These are phyloP conservation scores for Zosterops japonicus DNA, from an alignment of 2,113 vertebrate genomes.

Conservation along the genomic window DNA sequence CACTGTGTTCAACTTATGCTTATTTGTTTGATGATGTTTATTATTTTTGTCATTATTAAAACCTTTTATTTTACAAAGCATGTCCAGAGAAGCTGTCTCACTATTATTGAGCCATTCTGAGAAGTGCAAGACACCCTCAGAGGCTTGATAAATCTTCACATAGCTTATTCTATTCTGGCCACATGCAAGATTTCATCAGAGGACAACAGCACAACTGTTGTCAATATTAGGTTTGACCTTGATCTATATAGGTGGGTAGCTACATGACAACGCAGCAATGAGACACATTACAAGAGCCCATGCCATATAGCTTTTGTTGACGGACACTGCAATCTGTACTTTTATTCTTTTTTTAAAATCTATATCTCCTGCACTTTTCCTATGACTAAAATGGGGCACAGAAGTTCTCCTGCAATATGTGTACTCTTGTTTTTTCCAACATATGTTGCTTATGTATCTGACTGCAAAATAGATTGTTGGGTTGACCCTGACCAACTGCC, in stretches of 20 bases:
- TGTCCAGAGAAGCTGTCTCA: no score
- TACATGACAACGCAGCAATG: not conserved
- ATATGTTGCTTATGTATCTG: not conserved
- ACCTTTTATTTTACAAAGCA: no score
- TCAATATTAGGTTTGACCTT: not conserved
- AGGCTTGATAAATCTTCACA: no score
- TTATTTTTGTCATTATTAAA: no score
- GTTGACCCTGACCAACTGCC: not conserved
- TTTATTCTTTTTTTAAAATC: not conserved
- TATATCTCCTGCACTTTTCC: not conserved
- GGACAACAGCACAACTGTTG: not conserved
- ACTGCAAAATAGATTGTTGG: not conserved
- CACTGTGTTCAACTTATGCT: no score
- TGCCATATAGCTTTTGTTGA: not conserved
- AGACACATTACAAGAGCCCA: not conserved
- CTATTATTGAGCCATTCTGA: no score
- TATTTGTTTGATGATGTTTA: no score
- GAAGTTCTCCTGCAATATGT: not conserved
- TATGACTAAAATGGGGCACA: not conserved
- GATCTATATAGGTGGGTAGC: not conserved
- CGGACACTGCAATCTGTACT: not conserved
- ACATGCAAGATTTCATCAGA: no score
- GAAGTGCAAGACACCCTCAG: no score
- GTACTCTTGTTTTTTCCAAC: not conserved
- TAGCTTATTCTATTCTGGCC: no score